Percentiles rank a stretch among this genome's conserved stretches.
These are phyloP conservation scores for Martes flavigula DNA, from an alignment of 2,797 vertebrate genomes.

Conservation along the genomic window DNA sequence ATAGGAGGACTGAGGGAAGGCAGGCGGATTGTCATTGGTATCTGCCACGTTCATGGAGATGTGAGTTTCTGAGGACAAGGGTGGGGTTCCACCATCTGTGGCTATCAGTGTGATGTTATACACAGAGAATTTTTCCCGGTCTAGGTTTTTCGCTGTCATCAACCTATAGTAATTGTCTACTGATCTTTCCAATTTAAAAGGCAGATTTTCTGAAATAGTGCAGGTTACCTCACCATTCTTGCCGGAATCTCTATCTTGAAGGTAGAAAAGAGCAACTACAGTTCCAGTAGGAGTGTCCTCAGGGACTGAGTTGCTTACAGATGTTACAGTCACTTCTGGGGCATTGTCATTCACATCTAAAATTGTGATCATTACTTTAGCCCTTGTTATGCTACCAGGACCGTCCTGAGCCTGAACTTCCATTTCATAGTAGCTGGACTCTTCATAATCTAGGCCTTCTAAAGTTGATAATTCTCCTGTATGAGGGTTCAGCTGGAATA, in stretches of 20 bases:
- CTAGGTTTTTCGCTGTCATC: slow-evolving; percentile 80
- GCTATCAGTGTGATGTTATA: slow-evolving; percentile 87
- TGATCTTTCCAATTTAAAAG: slow-evolving; percentile 76
- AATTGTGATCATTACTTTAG: slow-evolving; percentile 85
- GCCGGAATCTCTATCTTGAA: slow-evolving; percentile 85
- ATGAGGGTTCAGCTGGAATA: slow-evolving; percentile 67
- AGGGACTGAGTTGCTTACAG: slow-evolving; percentile 84
- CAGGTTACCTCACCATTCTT: slow-evolving; percentile 84
- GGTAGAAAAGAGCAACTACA: slow-evolving; percentile 87
- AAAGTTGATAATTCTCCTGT: slow-evolving; percentile 79
- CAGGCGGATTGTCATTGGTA: slow-evolving; percentile 82
- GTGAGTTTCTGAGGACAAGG: slow-evolving; percentile 79
- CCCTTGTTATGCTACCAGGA: slow-evolving; percentile 82
- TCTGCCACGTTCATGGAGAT: slow-evolving; percentile 84
- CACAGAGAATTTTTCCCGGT: slow-evolving; percentile 83
- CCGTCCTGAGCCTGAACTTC: slow-evolving; percentile 89
- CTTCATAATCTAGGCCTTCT: slow-evolving; percentile 84
- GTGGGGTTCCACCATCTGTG: slow-evolving; percentile 84
- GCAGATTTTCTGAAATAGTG: slow-evolving; percentile 68
- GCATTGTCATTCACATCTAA: slow-evolving; percentile 89
- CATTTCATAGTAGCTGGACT: slow-evolving; percentile 83
- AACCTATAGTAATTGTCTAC: slow-evolving; percentile 83
- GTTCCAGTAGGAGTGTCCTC: slow-evolving; percentile 88
- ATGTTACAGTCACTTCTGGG: slow-evolving; percentile 89
- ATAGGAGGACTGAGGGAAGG: slow-evolving; percentile 76